These are phyloP conservation scores for Eupithecia pulchellata DNA, from an alignment of 2,888 invertebrate species.

Conservation along the genomic window DNA sequence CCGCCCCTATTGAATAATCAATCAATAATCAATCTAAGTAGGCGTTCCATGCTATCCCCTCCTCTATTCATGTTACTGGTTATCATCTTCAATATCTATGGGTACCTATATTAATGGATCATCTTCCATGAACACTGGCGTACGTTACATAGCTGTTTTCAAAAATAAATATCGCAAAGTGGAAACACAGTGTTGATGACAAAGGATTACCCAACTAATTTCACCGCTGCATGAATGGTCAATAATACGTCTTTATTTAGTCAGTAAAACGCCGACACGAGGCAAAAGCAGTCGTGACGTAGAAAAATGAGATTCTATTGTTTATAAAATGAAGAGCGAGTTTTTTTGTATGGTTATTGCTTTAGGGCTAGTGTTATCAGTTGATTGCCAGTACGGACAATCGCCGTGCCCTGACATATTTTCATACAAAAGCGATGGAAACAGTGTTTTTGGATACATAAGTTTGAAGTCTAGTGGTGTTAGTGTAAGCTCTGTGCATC, in stretches of 20 bases:
- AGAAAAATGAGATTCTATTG: constrained; percentile 38
- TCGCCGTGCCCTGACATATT: constrained; percentile 72
- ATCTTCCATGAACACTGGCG: not conserved
- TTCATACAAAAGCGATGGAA: constrained; percentile 62
- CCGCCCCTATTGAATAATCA: constrained; percentile 2
- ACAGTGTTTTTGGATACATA: constrained; percentile 60
- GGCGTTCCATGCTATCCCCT: constrained; percentile 3
- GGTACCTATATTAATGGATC: not conserved
- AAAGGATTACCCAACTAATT: constrained; percentile 32
- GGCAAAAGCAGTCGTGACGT: constrained; percentile 53
- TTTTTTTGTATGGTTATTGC: constrained; percentile 51
- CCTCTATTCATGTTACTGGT: constrained; percentile 5
- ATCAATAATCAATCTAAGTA: too few relatives aligned
- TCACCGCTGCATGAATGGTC: constrained; percentile 37
- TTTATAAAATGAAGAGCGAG: constrained; percentile 49
- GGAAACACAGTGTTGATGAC: constrained; percentile 23
- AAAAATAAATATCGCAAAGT: not conserved
- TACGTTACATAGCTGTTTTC: not conserved
- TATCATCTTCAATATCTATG: constrained; percentile 13
- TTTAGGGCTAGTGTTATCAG: constrained; percentile 50
- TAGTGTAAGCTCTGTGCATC: constrained; percentile 54
- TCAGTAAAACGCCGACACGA: constrained; percentile 55
- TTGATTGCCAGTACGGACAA: constrained; percentile 54
- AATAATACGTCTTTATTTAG: constrained; percentile 48
- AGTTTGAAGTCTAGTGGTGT: constrained; percentile 55